These are phyloP conservation scores for Pempheris klunzingeri DNA, from an alignment of 2,797 vertebrate genomes.

Conservation along the genomic window DNA sequence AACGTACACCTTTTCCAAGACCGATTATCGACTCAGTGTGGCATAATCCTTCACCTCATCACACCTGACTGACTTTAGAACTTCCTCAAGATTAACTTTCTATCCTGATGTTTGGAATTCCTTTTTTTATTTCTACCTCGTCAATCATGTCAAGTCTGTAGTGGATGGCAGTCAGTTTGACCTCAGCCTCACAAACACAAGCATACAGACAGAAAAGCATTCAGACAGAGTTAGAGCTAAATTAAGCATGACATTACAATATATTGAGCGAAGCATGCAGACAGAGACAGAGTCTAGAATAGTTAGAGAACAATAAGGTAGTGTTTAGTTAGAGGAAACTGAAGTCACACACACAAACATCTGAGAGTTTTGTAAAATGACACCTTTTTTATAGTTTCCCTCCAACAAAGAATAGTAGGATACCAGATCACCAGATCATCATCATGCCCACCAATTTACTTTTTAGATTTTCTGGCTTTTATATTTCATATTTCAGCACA, in stretches of 20 bases:
- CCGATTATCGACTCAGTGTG: background rate
- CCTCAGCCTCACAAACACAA: background rate
- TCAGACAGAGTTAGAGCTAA: background rate
- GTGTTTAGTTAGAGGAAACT: background rate
- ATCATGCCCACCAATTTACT: background rate
- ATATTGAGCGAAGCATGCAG: background rate
- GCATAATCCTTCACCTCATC: background rate
- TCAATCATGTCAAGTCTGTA: background rate
- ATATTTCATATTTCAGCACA: background rate
- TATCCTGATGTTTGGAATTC: background rate
- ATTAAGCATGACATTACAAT: background rate
- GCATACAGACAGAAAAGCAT: background rate
- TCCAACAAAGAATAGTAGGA: too few species aligned
- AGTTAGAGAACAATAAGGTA: background rate
- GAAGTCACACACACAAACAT: background rate
- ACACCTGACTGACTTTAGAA: background rate
- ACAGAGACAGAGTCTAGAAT: background rate
- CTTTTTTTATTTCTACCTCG: background rate
- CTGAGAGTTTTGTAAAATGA: background rate
- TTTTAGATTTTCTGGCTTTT: too few species aligned
- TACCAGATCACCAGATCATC: too few species aligned
- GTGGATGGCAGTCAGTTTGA: constrained; percentile 16
- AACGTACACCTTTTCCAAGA: background rate
- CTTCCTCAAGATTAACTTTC: background rate
- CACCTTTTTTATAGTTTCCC: too few species aligned